These are phyloP conservation scores for Hartigia nigra DNA, from an alignment of 2,888 invertebrate species.

Conservation along the genomic window DNA sequence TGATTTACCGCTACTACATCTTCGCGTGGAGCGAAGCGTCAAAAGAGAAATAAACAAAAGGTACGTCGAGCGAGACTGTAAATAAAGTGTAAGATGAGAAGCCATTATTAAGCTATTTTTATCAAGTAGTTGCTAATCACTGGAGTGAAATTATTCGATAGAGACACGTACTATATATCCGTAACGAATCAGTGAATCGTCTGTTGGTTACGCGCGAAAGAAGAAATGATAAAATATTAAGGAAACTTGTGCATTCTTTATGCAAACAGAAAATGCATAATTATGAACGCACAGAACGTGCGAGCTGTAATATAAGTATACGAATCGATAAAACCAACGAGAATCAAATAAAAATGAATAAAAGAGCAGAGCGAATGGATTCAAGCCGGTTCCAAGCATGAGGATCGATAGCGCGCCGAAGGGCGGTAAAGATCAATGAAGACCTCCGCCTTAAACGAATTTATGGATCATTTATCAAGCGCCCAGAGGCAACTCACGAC, in stretches of 20 bases:
- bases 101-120: too few relatives aligned
- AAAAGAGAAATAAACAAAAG: not conserved
- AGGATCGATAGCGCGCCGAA: not conserved
- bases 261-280: not conserved
- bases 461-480: slow-evolving; percentile 5
- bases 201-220: too few relatives aligned
- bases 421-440: slow-evolving; percentile 4
- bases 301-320: not conserved
- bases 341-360: not conserved
- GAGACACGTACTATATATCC: too few relatives aligned
- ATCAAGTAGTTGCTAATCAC: too few relatives aligned
- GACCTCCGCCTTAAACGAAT: slow-evolving; percentile 1
- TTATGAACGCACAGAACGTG: not conserved
- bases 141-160: too few relatives aligned
- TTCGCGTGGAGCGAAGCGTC: not conserved
- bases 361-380: not conserved
- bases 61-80: not conserved
- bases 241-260: too few relatives aligned
- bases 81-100: not conserved
- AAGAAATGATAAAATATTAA: too few relatives aligned
- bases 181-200: too few relatives aligned
- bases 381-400: not conserved
- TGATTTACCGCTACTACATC: not conserved
- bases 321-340: not conserved
- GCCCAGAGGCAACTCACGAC: not conserved